These are phyloP conservation scores for Microtus richardsoni DNA, from an alignment of 2,113 vertebrate genomes.

Conservation along the genomic window DNA sequence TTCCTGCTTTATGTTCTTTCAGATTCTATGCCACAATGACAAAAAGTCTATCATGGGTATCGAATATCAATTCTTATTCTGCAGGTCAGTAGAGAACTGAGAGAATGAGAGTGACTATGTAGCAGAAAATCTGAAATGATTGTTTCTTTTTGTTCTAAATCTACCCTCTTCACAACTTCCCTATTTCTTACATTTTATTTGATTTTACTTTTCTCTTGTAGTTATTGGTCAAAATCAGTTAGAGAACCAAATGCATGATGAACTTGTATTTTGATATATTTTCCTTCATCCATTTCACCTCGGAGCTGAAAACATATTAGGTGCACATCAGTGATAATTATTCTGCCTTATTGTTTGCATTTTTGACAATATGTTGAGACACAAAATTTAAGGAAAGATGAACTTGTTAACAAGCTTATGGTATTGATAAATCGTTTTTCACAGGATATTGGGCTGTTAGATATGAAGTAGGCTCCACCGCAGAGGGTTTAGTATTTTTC, in stretches of 20 bases:
- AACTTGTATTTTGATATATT: not conserved
- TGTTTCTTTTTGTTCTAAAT: not conserved
- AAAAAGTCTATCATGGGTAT: not conserved
- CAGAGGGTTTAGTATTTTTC: not conserved
- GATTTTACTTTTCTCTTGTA: not conserved
- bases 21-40: not conserved
- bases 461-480: not conserved
- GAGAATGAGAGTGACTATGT: not conserved
- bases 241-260: not conserved
- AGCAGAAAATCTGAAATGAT: not conserved
- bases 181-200: conserved; percentile 17
- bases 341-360: not conserved
- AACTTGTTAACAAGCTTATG: not conserved
- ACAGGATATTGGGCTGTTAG: not conserved
- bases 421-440: not conserved
- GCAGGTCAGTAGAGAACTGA: not conserved
- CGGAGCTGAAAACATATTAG: not conserved
- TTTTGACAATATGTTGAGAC: not conserved
- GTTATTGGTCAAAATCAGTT: not conserved
- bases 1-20: not conserved
- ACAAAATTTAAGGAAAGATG: not conserved
- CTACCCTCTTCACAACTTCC: not conserved
- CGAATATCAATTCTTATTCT: not conserved
- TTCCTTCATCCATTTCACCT: not conserved
- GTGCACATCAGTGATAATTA: not conserved